phyloP scores from a whole-genome alignment of 2,113 vertebrate species.

The Eclectus roratus region DNA sequence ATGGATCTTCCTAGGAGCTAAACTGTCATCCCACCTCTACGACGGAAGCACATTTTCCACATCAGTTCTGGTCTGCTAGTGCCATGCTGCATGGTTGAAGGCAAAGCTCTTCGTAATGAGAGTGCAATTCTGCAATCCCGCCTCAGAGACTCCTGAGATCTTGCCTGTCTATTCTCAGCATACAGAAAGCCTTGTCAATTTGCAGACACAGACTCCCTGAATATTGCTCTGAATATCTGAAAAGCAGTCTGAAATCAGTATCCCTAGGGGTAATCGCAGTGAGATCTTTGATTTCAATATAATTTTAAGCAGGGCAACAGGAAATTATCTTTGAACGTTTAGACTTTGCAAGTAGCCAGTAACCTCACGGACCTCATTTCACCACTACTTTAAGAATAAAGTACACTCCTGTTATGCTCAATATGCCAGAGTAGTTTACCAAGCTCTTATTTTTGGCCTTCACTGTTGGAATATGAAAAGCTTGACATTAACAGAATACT shows the following conservation, averaged over 20 bases:
- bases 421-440: background rate
- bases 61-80: background rate
- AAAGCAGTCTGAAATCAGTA: background rate
- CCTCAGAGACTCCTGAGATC: background rate
- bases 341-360: background rate
- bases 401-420: background rate
- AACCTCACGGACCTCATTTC: background rate
- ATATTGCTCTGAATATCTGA: background rate
- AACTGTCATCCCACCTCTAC: background rate
- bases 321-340: background rate
- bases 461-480: background rate
- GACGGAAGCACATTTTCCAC: background rate
- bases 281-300: background rate
- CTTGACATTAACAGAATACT: background rate
- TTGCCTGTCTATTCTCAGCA: background rate
- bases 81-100: background rate
- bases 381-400: background rate
- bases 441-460: background rate
- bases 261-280: background rate
- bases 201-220: background rate
- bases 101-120: background rate
- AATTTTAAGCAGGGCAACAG: background rate
- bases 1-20: background rate
- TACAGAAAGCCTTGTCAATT: background rate
- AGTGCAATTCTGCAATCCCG: background rate